Conservation (phyloP, 2,797 vertebrate species). For the Hozukius guyotensis region DNA sequence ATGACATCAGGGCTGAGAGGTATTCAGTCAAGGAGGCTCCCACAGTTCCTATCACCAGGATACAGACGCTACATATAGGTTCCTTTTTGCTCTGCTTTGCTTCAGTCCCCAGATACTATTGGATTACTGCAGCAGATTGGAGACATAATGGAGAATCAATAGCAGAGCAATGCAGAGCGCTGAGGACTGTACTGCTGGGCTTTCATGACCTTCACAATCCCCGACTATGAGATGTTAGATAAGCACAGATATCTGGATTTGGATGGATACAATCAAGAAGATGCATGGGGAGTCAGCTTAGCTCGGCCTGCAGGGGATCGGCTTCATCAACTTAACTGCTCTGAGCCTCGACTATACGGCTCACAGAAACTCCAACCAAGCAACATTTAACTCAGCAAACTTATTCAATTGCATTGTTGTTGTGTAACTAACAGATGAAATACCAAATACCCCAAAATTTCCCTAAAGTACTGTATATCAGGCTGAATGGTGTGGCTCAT, state of each 20-base stretch:
- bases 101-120: conserved; percentile 63
- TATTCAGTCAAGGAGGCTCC: conserved; percentile 5
- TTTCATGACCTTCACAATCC: conserved; percentile 58
- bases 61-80: conserved; percentile 22
- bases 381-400: background rate
- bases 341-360: conserved; percentile 15
- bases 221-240: conserved; percentile 45
- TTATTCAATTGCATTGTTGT: background rate
- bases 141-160: conserved; percentile 76
- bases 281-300: conserved; percentile 53
- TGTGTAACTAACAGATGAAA: background rate
- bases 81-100: conserved; percentile 43
- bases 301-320: conserved; percentile 39
- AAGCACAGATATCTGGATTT: conserved; percentile 62
- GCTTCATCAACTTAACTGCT: conserved; percentile 49
- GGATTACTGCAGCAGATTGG: conserved; percentile 69
- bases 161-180: conserved; percentile 39
- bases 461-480: too few species aligned
- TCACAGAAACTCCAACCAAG: conserved; percentile 18
- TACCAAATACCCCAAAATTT: background rate
- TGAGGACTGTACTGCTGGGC: conserved; percentile 33
- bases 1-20: background rate
- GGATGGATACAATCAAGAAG: conserved; percentile 56
- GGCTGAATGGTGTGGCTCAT: background rate
- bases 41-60: conserved; percentile 11